Evolutionary conservation across 2,888 invertebrate genomes (phyloP).

Genomic region (Drosophila peninsularis): DNA sequence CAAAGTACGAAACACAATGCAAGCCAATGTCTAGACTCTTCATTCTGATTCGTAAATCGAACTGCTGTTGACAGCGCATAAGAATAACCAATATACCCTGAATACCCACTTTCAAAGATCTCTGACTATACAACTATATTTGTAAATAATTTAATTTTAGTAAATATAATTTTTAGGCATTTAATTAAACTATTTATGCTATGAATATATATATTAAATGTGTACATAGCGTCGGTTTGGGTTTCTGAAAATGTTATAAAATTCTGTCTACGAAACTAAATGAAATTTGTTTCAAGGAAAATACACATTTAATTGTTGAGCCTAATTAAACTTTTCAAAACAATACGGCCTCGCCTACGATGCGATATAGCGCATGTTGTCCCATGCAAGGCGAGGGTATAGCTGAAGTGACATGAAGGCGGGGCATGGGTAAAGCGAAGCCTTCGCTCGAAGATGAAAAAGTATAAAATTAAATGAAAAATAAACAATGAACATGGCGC

Average conservation of each 20-base stretch:
- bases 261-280: background rate
- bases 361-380: slow-evolving; percentile 8
- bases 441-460: slow-evolving; percentile 51
- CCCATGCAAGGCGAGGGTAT: background rate
- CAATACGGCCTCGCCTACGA: background rate
- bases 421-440: background rate
- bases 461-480: slow-evolving; percentile 79
- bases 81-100: background rate
- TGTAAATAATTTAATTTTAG: too few species aligned
- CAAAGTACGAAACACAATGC: background rate
- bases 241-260: too few species aligned
- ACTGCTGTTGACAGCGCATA: background rate
- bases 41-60: too few species aligned
- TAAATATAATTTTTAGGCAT: too few species aligned
- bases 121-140: too few species aligned
- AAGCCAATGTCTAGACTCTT: background rate
- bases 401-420: background rate
- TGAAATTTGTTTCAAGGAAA: background rate
- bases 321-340: background rate
- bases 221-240: too few species aligned
- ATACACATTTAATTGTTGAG: background rate
- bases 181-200: too few species aligned
- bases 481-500: slow-evolving; percentile 77
- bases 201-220: too few species aligned
- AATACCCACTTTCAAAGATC: too few species aligned